Evolutionary conservation across 2,113 vertebrate species (phyloP).

Genomic region (Boulengeromyrus knoepffleri): DNA sequence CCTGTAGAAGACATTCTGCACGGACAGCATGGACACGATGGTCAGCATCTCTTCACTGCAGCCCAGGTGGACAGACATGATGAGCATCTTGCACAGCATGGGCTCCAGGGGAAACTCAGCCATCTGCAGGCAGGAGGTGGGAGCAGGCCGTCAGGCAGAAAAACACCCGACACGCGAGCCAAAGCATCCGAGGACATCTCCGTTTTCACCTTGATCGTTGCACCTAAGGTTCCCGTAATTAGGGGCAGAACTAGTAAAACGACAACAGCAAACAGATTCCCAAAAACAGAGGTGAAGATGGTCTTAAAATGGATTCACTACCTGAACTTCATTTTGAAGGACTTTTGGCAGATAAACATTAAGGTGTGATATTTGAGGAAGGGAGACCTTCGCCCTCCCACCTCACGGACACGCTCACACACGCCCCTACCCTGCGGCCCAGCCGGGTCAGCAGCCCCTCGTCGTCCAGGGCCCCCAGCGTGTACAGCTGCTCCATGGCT

Average conservation of each 20-base stretch:
- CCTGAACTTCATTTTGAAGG: neutral
- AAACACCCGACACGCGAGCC: neutral
- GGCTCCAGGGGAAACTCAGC: slow-evolving; percentile 96
- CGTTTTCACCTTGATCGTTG: neutral
- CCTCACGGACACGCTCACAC: neutral
- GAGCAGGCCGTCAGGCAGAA: slow-evolving; percentile 8
- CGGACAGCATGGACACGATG: slow-evolving; percentile 95
- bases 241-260: neutral
- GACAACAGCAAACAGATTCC: neutral
- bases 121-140: slow-evolving; percentile 67
- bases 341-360: neutral
- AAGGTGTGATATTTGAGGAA: neutral
- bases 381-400: neutral
- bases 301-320: neutral
- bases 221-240: neutral
- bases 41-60: slow-evolving; percentile 98
- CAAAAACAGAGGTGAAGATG: neutral
- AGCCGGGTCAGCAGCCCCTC: slow-evolving; percentile 91
- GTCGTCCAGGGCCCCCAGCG: slow-evolving; percentile 88
- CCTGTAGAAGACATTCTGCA: slow-evolving; percentile 96
- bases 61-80: slow-evolving; percentile 96
- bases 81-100: slow-evolving; percentile 98
- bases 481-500: slow-evolving; percentile 98
- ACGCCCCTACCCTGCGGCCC: slow-evolving; percentile 75
- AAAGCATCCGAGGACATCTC: neutral